Base-by-base conservation (phyloP, 2,113 vertebrate species). In the Hystrix cristata region DNA sequence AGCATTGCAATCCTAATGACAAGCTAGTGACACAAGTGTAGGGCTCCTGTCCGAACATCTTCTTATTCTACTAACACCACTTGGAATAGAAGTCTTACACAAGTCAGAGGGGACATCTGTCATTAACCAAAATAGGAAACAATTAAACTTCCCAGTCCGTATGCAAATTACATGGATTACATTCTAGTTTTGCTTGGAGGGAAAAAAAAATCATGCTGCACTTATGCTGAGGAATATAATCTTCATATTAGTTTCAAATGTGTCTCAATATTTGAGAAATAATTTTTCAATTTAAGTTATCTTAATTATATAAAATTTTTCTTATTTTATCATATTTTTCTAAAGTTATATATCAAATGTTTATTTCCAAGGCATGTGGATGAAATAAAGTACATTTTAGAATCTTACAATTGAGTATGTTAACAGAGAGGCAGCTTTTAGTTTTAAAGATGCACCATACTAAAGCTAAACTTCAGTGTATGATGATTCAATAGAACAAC, bases 301-400 rank as follows among this genome's bases (percentile, higher is more conserved):
- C 85, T 95, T 89, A 95, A 60, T 95, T 98, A 80, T 85, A 78
- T 76, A 16, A 6, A 76, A 27, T 96, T 55, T 96, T 97, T 98
- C 38, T 27, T 65, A 51, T 97, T 96, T 96, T 60, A 90, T 16
- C 82, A 43, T 94, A 57, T 88, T 59, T 97, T 23, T 95, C 38
- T 94, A 92, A 91, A 97, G 48, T 95, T 94, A 16, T 95, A 85
- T 29, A 85, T 60, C 25, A 95, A 76, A 87, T 59, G 60, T 25
- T 86, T 93, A 95, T 97, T 96, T 89, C 94, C 90, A 96, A 88
- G n/a, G 14, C 18, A 89, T 96, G 76, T 97, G 72, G 92, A 62
- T 97, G 48, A 98, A 97, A 97, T 88, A 96, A 97, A 98, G 96
- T 98, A 76, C 80, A 96, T 87, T 97, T 98, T 92, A 96, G 90